Base-by-base conservation (phyloP, 2,888 invertebrate species). In the Plemyria rubiginata region DNA sequence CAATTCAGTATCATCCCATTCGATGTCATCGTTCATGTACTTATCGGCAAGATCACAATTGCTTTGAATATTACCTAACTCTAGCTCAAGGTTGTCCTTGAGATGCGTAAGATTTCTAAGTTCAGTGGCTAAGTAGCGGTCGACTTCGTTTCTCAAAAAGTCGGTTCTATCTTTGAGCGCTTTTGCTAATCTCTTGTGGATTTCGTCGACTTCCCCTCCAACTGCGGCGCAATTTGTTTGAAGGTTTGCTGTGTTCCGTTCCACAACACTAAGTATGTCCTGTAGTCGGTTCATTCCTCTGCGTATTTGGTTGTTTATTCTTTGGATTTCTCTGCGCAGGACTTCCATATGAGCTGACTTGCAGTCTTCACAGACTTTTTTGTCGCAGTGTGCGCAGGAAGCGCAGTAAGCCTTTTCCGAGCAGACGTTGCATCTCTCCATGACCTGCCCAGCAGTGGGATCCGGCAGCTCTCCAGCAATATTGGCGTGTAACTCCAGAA, bases 1-100 rank as follows among this genome's bases (percentile, higher is more conserved):
- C 70, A 98, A 93, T 84, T 98, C 98, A 69, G 97, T 96, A 78
- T 98, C 97, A 76, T 98, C 98, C 96, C 98, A 98, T 77, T 97
- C 96, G 45, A 97, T 96, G 68, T 96, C 96, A 74, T 97, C 97
- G 80, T 96, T 97, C 94, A 98, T 97, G 83, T 98, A 97, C 86
- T 98, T 98, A 87, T 99, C 99, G 54, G 98, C 98, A 80, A 98
- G 94, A 87, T 99, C 99, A 92, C 99, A 99, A 89, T 99, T 99
- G 84, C 98, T 98, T 81, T 96, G 95, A 79, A 99, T 98, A 90
- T 99, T 99, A 73, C 96, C 95, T 82, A 99, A 96, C 92, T 99
- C 99, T 84, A 96, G 95, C 85, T 99, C 98, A 76, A 99, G 93
- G 89, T 98, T 98, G 86, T 98, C 98, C 90, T 98, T 98, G 55